Evolutionary conservation across 2,888 invertebrate genomes (phyloP), one percentile per base, ranked within the genome.

Genomic region (Drosophila paranaensis): DNA sequence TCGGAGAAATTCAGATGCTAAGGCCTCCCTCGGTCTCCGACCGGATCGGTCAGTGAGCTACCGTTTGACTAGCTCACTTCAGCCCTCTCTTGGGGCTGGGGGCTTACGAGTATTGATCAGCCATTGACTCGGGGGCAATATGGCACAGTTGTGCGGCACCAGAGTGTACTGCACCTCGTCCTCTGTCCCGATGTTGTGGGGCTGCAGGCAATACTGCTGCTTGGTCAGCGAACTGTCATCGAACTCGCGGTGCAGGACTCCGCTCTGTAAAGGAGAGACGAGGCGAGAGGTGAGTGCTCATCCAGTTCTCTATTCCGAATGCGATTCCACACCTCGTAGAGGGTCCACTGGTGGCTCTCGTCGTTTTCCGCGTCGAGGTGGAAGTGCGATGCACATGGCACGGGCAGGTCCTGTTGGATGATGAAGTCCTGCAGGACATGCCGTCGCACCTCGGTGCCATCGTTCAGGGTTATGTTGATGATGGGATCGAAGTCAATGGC

Each of bases 191-290:
- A 64, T 25, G 2, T 50, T 30, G 16, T 74, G 64, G 2, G 75
- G 79, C 35, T 75, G 82, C 0, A 80, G 35, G 39, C 80, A 80
- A 13, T 80, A 80, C 4, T 71, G 27, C 37, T 54, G 63, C 48
- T 72, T 78, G 5, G 57, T 20, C 20, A 76, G 3, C 10, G 3
- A 10, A 0, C 1, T 6, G 6, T 53, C 9, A 2, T 53, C 39
- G 5, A 53, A 53, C 2, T 35, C 16, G 8, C 33, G 50, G 3
- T 2, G 4, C 8, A 50, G 20, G 0, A 9, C 10, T 40, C 80
- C 80, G 42, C 72, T 57, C 80, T 80, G 33, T 5, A 60, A 11
- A 3, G 4, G 53, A 14, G 14, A 39, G 14, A n/a, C 9, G 10
- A 25, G n/a, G 5, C 11, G 0, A 33, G 8, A 27, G 27, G 27